Evolutionary conservation across 92 coral and sea anemone species (phyloP).

Genomic region (Galaxea fascicularis): DNA sequence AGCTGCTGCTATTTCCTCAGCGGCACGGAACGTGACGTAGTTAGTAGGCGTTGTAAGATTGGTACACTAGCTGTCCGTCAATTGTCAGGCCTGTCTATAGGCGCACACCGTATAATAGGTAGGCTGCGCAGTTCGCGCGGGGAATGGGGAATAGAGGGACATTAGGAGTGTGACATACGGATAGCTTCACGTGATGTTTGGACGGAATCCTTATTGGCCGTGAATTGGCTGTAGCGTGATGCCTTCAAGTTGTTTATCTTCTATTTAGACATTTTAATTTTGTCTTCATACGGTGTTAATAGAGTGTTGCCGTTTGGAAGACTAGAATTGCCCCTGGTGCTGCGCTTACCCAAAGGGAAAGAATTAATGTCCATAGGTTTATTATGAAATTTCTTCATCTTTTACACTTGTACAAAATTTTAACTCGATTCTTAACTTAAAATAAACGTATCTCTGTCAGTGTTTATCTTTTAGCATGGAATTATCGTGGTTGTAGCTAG

Average conservation of each 20-base stretch:
- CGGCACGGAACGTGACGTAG: conserved; percentile 36
- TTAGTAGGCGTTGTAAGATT: conserved; percentile 46
- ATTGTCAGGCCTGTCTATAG: conserved; percentile 31
- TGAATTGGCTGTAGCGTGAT: background rate
- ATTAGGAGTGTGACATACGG: background rate
- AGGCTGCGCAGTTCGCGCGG: conserved; percentile 11
- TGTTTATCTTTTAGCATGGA: conserved; percentile 18
- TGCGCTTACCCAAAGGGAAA: conserved; percentile 6
- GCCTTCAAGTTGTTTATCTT: background rate
- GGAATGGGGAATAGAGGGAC: conserved; percentile 18
- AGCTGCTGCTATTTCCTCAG: conserved; percentile 14
- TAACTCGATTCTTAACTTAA: conserved; percentile 41
- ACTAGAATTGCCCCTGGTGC: conserved; percentile 7
- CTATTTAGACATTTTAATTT: conserved; percentile 22
- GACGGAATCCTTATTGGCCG: conserved; percentile 1
- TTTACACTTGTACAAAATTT: conserved; percentile 55
- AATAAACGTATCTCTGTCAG: conserved; percentile 12
- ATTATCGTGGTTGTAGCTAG: conserved; percentile 6
- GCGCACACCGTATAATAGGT: conserved; percentile 14
- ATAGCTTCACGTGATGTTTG: background rate
- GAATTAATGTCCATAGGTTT: conserved; percentile 49
- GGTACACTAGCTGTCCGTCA: conserved; percentile 25
- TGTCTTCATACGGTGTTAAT: background rate
- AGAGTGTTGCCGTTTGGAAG: background rate
- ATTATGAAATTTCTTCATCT: conserved; percentile 50